Evolutionary conservation across 2,113 vertebrate genomes (phyloP).

Genomic region (mouse (Mus musculus)): DNA sequence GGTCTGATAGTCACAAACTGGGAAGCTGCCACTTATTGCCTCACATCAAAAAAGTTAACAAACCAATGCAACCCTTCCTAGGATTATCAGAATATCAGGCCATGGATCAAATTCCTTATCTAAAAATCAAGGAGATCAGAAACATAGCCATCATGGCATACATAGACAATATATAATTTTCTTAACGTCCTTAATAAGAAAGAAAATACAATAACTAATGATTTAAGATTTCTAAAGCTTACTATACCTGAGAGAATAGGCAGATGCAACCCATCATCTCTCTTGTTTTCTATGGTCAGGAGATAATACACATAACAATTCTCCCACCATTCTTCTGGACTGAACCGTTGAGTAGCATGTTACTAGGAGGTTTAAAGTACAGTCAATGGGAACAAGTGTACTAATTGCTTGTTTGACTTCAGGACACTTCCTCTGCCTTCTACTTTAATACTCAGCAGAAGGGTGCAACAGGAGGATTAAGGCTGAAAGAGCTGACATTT

Average conservation of each 20-base stretch:
- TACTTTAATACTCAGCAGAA: background rate
- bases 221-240: background rate
- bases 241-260: background rate
- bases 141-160: background rate
- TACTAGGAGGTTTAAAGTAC: background rate
- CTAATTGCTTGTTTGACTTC: background rate
- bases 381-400: background rate
- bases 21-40: background rate
- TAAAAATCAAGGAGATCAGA: background rate
- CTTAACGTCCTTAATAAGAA: background rate
- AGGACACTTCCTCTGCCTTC: background rate
- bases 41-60: background rate
- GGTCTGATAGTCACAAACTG: background rate
- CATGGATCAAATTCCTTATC: background rate
- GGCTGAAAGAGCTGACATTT: background rate
- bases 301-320: background rate
- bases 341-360: background rate
- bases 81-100: background rate
- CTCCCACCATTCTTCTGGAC: background rate
- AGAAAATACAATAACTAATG: background rate
- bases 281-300: background rate
- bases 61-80: background rate
- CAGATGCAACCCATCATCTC: background rate
- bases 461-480: background rate
- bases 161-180: background rate